These are phyloP conservation scores for Apodemia mormo DNA, from an alignment of 2,888 invertebrate genomes.

Conservation along the genomic window DNA sequence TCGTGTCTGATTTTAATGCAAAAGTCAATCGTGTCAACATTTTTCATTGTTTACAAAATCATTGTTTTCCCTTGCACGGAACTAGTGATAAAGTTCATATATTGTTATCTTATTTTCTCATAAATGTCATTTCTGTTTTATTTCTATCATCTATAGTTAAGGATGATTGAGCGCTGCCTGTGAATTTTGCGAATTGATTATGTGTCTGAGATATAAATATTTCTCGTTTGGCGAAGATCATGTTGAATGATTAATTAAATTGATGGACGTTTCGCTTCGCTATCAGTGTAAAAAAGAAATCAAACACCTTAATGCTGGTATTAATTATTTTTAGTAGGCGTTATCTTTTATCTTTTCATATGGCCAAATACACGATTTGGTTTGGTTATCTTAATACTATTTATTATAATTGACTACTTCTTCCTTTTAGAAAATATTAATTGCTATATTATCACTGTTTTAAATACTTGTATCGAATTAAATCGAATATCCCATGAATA, in stretches of 20 bases:
- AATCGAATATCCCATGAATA: too few relatives aligned
- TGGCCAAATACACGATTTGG: neutral
- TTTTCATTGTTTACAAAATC: too few relatives aligned
- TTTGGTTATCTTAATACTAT: neutral
- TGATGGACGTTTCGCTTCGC: slow-evolving; percentile 58
- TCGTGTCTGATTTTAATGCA: too few relatives aligned
- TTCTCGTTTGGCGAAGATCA: slow-evolving; percentile 57
- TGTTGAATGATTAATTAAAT: slow-evolving; percentile 73
- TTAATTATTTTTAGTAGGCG: neutral
- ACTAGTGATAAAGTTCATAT: too few relatives aligned
- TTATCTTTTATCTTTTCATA: neutral
- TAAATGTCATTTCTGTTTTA: too few relatives aligned
- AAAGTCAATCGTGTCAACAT: too few relatives aligned
- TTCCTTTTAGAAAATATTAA: neutral
- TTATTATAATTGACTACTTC: neutral
- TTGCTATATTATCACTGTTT: too few relatives aligned
- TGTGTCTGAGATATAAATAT: slow-evolving; percentile 65
- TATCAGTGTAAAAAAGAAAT: slow-evolving; percentile 37
- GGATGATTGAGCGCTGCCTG: slow-evolving; percentile 63
- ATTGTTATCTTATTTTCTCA: too few relatives aligned
- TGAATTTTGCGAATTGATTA: slow-evolving; percentile 74
- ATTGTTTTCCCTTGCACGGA: too few relatives aligned
- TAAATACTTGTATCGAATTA: too few relatives aligned
- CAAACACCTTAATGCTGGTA: slow-evolving; percentile 35
- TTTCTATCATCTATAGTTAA: slow-evolving; percentile 14